phyloP scores from a whole-genome alignment of 2,888 invertebrate genomes.

The Metallyticus violacea region DNA sequence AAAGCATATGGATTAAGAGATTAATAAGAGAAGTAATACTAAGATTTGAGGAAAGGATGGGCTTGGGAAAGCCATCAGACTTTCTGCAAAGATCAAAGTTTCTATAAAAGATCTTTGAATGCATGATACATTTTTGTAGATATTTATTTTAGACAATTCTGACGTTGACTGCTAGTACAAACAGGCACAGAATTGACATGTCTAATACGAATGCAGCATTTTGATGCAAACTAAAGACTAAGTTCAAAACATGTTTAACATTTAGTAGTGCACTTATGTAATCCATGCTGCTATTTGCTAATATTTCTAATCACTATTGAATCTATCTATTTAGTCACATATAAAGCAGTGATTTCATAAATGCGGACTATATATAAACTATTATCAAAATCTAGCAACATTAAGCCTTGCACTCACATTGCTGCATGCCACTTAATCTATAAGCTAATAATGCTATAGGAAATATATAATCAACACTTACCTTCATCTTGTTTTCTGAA shows the following conservation, averaged over 20 bases:
- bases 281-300: too few species aligned
- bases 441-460: background rate
- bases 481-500: background rate
- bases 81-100: background rate
- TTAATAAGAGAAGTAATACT: too few species aligned
- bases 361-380: too few species aligned
- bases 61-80: too few species aligned
- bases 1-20: too few species aligned
- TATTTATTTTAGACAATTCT: too few species aligned
- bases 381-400: background rate
- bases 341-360: too few species aligned
- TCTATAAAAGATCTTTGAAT: background rate
- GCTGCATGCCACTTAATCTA: background rate
- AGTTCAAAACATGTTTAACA: background rate
- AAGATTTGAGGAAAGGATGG: too few species aligned
- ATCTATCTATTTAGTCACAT: too few species aligned
- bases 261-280: too few species aligned
- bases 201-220: background rate
- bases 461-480: background rate
- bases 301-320: too few species aligned
- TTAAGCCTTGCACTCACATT: background rate
- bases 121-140: too few species aligned
- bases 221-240: background rate
- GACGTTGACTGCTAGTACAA: background rate
- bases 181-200: background rate